These are phyloP conservation scores for Platycercus adscitus DNA, from an alignment of 2,113 vertebrate genomes.

Conservation along the genomic window DNA sequence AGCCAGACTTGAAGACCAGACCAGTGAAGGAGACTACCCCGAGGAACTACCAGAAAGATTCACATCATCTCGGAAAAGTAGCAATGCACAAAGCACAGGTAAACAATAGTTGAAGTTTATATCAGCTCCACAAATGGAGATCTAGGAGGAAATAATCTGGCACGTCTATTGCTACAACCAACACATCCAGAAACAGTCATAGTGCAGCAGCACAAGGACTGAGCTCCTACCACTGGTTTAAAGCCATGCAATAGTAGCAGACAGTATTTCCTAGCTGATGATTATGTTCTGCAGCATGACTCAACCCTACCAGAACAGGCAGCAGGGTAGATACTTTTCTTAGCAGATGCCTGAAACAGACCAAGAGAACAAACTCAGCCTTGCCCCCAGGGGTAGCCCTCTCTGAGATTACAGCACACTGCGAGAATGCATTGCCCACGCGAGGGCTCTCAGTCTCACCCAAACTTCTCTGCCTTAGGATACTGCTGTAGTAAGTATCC, in stretches of 20 bases:
- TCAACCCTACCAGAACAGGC: background rate
- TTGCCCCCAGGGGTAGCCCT: background rate
- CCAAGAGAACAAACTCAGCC: background rate
- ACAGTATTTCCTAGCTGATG: background rate
- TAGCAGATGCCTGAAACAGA: background rate
- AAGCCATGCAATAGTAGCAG: background rate
- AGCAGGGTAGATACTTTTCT: background rate
- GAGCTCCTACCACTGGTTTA: background rate
- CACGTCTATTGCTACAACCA: background rate
- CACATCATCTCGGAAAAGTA: slow-evolving; percentile 7
- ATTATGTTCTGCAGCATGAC: background rate
- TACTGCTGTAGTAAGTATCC: background rate
- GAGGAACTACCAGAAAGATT: slow-evolving; percentile 25
- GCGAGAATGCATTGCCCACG: background rate
- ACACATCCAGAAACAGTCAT: rapidly evolving
- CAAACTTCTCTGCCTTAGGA: background rate
- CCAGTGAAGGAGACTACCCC: background rate
- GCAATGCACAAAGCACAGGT: slow-evolving; percentile 33
- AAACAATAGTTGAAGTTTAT: background rate
- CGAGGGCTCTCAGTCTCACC: background rate
- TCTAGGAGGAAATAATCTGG: background rate
- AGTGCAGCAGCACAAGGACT: background rate
- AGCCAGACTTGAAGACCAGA: background rate
- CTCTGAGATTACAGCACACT: background rate
- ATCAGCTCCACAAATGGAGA: background rate